A percentile compares a stretch with the other conserved stretches of the same genome.
Evolutionary conservation across 2,888 invertebrate genomes (phyloP).

Genomic region (Timandra comae): DNA sequence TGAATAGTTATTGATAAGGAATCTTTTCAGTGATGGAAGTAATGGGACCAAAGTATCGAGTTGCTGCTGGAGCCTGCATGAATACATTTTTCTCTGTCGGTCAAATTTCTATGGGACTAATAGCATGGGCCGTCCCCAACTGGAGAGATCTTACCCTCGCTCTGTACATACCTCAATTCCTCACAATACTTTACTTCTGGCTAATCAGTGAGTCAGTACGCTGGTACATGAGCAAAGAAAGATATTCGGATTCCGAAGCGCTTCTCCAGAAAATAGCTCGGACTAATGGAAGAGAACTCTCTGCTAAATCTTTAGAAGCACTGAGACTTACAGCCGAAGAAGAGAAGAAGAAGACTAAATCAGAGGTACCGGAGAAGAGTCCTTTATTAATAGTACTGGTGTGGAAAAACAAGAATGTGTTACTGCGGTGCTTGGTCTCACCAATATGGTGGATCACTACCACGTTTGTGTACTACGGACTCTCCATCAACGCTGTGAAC

Average conservation of each 20-base stretch:
- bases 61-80: slow-evolving; percentile 81
- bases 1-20: no score
- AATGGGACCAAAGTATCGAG: slow-evolving; percentile 83
- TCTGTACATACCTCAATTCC: slow-evolving; percentile 81
- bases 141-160: slow-evolving; percentile 82
- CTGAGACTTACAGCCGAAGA: slow-evolving; percentile 38
- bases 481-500: slow-evolving; percentile 79
- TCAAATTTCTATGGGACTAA: slow-evolving; percentile 79
- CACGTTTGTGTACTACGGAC: slow-evolving; percentile 79
- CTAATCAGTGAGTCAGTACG: slow-evolving; percentile 83
- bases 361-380: slow-evolving; percentile 22
- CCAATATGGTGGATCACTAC: slow-evolving; percentile 79
- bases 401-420: slow-evolving; percentile 40
- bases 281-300: slow-evolving; percentile 67
- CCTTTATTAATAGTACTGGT: slow-evolving; percentile 46
- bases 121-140: slow-evolving; percentile 81
- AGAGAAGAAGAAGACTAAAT: slow-evolving; percentile 31
- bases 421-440: slow-evolving; percentile 38
- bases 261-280: slow-evolving; percentile 79
- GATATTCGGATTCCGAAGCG: slow-evolving; percentile 78
- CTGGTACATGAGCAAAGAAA: slow-evolving; percentile 85
- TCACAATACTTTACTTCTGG: slow-evolving; percentile 81
- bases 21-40: slow-evolving; percentile 82
- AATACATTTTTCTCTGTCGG: slow-evolving; percentile 83
- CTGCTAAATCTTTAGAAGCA: slow-evolving; percentile 43